These are phyloP conservation scores for Dolichallabes microphthalmus DNA, from an alignment of 2,113 vertebrate species.

Conservation along the genomic window DNA sequence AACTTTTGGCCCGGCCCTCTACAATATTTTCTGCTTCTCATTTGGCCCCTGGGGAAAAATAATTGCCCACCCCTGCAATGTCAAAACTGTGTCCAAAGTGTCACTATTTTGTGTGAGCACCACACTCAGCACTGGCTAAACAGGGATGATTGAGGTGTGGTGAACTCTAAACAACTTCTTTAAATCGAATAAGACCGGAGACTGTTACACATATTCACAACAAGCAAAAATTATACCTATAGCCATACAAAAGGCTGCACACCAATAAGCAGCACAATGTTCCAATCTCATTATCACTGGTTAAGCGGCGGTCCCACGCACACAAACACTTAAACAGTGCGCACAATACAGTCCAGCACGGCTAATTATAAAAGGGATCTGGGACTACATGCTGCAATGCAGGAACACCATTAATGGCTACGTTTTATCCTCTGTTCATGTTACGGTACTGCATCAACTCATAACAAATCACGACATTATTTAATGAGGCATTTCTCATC, in stretches of 20 bases:
- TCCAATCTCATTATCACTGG: slow-evolving; percentile 58
- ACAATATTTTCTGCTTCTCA: no score
- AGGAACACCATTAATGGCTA: slow-evolving; percentile 18
- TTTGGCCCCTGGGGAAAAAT: no score
- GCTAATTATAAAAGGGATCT: slow-evolving; percentile 54
- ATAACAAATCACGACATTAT: slow-evolving; percentile 35
- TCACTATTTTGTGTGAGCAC: no score
- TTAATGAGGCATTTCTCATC: slow-evolving; percentile 41
- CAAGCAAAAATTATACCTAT: slow-evolving; percentile 57
- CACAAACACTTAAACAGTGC: neutral
- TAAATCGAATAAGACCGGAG: slow-evolving; percentile 30
- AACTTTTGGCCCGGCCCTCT: no score
- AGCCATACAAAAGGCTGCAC: slow-evolving; percentile 9
- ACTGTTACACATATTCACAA: slow-evolving; percentile 45
- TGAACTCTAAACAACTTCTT: neutral
- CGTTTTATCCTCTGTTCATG: neutral
- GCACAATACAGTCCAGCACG: slow-evolving; percentile 30
- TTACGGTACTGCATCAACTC: neutral
- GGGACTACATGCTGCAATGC: slow-evolving; percentile 32
- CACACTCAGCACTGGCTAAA: slow-evolving; percentile 24
- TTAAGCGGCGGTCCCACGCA: slow-evolving; percentile 12
- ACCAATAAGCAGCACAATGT: slow-evolving; percentile 29
- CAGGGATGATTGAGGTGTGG: neutral
- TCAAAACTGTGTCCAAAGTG: no score
- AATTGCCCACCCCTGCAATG: no score